Conservation (phyloP, 2,888 invertebrate species). For the Malacosoma neustria region DNA sequence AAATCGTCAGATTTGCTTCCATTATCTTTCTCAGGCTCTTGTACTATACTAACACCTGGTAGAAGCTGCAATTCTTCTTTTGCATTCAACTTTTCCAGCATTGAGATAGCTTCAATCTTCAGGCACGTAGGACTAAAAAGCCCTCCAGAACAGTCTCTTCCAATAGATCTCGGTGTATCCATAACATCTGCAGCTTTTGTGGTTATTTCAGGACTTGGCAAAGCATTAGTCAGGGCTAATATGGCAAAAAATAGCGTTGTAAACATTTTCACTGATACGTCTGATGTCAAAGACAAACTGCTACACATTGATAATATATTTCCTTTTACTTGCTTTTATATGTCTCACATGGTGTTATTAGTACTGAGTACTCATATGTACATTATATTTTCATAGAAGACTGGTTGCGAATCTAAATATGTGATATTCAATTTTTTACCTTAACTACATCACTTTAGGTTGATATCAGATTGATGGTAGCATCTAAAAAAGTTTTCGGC, state of each 20-base stretch:
- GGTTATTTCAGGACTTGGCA: constrained; percentile 45
- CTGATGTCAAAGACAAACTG: constrained; percentile 39
- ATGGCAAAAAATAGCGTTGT: constrained; percentile 28
- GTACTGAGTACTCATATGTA: constrained; percentile 44
- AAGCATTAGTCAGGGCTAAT: constrained; percentile 29
- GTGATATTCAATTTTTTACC: constrained; percentile 13
- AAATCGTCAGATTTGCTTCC: constrained; percentile 80
- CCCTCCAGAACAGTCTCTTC: constrained; percentile 53
- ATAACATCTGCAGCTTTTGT: constrained; percentile 31
- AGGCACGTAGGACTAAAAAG: constrained; percentile 58
- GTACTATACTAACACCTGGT: constrained; percentile 79
- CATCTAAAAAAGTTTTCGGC: constrained; percentile 26
- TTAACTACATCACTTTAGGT: constrained; percentile 14
- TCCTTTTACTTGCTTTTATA: constrained; percentile 60
- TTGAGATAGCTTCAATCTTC: constrained; percentile 58
- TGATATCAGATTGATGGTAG: constrained; percentile 15
- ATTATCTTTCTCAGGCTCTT: constrained; percentile 74
- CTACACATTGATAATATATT: constrained; percentile 56
- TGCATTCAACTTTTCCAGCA: constrained; percentile 51
- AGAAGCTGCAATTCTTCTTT: constrained; percentile 53
- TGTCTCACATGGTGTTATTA: constrained; percentile 60
- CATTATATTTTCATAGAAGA: constrained; percentile 71
- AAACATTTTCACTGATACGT: constrained; percentile 48
- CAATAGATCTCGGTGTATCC: constrained; percentile 42
- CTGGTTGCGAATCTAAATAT: constrained; percentile 50